Base-by-base conservation (phyloP, 2,113 vertebrate species). In the Neogobius melanostomus region DNA sequence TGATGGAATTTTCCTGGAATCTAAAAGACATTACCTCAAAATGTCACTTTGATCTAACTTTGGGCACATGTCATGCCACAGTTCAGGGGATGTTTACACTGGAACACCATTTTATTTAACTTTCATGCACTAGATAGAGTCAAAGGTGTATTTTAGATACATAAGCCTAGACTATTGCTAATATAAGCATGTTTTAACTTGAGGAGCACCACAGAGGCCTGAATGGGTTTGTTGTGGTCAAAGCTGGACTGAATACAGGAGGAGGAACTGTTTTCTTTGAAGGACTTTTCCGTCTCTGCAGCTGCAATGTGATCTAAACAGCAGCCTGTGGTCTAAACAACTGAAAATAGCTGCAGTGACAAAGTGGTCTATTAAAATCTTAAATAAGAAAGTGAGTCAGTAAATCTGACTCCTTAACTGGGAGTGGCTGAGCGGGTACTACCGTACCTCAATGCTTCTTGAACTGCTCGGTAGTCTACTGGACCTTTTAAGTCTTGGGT, bases 171-270 rank as follows among this genome's bases (percentile, higher is more conserved):
- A 42, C 69, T 77, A 12, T 59, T 67, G 54, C 72, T 82, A 64
- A 87, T 76, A 76, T 8, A 5, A 60, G 71, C 52, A 66, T 69
- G 63, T 74, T 66, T 65, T 50, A 71, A 54, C 69, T 61, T 43
- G 54, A 72, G 74, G 77, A 70, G 49, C 80, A 75, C 82, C 81
- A 3, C 76, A 67, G 63, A 52, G 73, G 71, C 68, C 8, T 66
- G 69, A 61, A 53, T 47, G 63, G 52, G 51, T 47, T 69, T 76
- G 69, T 78, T 73, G 14, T 46, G 74, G 77, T 64, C 67, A 54
- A 42, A 74, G 75, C 60, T 76, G 82, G 78, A 75, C 82, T 75
- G 56, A 52, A 66, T 42, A 66, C 63, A 71, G 51, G 8, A 70
- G 64, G 48, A 64, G 67, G 53, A 75, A 72, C 7, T 2, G 51